Base-by-base conservation (phyloP, 2,113 vertebrate species). In the Passerina amoena region DNA sequence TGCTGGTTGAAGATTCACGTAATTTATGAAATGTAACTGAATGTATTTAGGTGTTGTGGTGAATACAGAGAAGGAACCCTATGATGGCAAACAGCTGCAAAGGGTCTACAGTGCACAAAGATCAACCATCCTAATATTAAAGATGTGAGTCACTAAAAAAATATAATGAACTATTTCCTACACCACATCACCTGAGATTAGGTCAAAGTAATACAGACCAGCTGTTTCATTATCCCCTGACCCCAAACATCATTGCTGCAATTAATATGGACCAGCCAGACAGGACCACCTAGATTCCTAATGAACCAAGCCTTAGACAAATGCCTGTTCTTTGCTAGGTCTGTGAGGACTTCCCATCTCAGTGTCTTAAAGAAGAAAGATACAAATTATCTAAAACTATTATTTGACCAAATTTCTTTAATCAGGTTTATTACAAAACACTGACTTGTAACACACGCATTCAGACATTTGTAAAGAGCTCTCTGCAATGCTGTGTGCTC, bases 111-210 rank as follows among this genome's bases (percentile, higher is more conserved):
- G 59, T 56, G n/a, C 44, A 73, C 77, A 37, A 57, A 86, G 60
- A 93, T 81, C 85, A 73, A 70, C 92, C 71, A 95, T 9, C 25
- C 24, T 83, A 71, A 82, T 53, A 88, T n/a, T 80, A 68, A 94
- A 96, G 51, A 71, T 50, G 37, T 68, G 68, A 92, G 33, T 61
- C 72, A 81, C 28, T 38, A 28, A 51, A 86, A 92, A 91, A 88
- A 77, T 56, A 37, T 48, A 90, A 94, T 86, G 81, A 95, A 87
- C 70, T 91, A 73, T 96, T 96, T 94, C 79, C 82, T 90, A 96
- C 25, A 95, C 56, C n/a, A 73, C 37, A 90, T 79, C 82, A 97
- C 76, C 85, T 94, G 76, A 93, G 44, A 88, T 90, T 81, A 88
- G 60, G 85, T 78, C 94, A 88, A 88, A 94, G 72, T 90, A 92